Conservation (phyloP, 2,797 vertebrate species). For the Rhabdomys pumilio region DNA sequence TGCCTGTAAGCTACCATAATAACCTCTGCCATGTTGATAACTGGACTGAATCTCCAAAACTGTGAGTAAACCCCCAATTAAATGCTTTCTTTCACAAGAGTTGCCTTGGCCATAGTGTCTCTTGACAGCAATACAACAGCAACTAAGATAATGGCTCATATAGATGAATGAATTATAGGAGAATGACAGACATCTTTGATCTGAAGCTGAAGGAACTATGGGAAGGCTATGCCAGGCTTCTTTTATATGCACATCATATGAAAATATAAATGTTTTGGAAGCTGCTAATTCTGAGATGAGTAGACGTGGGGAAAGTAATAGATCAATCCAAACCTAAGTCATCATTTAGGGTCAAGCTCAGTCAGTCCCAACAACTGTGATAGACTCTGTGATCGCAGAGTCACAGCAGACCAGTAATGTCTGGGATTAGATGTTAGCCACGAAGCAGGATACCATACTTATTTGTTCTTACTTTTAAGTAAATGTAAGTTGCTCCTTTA, state of each 20-base stretch:
- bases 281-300: not conserved
- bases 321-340: not conserved
- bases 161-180: not conserved
- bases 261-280: not conserved
- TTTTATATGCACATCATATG: not conserved
- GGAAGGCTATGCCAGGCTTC: not conserved
- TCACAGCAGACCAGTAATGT: not conserved
- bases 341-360: not conserved
- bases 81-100: not conserved
- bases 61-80: not conserved
- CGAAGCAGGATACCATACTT: not conserved
- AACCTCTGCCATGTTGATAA: not conserved
- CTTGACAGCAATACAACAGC: not conserved
- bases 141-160: not conserved
- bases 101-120: not conserved
- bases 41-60: not conserved
- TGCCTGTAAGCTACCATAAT: not conserved
- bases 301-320: not conserved
- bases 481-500: not conserved
- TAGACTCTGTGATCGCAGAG: no score
- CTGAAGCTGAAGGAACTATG: not conserved
- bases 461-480: not conserved
- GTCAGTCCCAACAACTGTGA: not conserved
- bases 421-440: not conserved
- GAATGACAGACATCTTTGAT: not conserved